Evolutionary conservation across 2,888 invertebrate species (phyloP).

Genomic region (Tryphoninae sp.): DNA sequence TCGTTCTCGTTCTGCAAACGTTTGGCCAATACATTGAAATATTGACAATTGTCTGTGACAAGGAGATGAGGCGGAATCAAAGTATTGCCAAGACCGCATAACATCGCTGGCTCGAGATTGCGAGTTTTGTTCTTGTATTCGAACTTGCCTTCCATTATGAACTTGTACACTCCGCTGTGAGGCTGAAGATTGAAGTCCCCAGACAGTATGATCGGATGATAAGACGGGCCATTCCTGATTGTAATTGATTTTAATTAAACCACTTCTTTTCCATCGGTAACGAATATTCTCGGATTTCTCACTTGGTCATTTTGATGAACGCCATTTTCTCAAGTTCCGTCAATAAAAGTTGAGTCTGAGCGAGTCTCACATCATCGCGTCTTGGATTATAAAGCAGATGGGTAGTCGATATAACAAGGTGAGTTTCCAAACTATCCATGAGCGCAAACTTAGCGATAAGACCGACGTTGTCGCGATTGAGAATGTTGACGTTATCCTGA

Average conservation of each 20-base stretch:
- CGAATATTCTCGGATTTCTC: conserved; percentile 59
- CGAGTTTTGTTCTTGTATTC: conserved; percentile 79
- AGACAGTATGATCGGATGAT: conserved; percentile 91
- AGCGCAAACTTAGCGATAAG: conserved; percentile 89
- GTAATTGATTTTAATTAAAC: conserved; percentile 65
- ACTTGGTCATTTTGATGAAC: conserved; percentile 80
- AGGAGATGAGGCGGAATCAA: conserved; percentile 78
- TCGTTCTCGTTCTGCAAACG: conserved; percentile 78
- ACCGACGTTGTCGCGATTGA: conserved; percentile 95
- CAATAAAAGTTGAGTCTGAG: conserved; percentile 92
- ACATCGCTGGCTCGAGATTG: conserved; percentile 80
- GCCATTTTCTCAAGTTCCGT: conserved; percentile 92
- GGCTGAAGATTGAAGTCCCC: conserved; percentile 97
- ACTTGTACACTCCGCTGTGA: conserved; percentile 86
- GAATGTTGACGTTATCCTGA: conserved; percentile 84
- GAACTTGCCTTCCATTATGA: conserved; percentile 86
- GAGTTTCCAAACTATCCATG: conserved; percentile 81
- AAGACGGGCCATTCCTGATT: conserved; percentile 80
- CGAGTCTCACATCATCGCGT: conserved; percentile 93
- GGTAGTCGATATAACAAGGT: conserved; percentile 93
- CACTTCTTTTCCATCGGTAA: not conserved
- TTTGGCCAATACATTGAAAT: conserved; percentile 82
- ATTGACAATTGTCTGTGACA: conserved; percentile 85
- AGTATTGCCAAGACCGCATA: conserved; percentile 71
- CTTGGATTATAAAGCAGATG: conserved; percentile 96